Conservation (phyloP, 2,888 invertebrate genomes). For the Abrostola tripartita region DNA sequence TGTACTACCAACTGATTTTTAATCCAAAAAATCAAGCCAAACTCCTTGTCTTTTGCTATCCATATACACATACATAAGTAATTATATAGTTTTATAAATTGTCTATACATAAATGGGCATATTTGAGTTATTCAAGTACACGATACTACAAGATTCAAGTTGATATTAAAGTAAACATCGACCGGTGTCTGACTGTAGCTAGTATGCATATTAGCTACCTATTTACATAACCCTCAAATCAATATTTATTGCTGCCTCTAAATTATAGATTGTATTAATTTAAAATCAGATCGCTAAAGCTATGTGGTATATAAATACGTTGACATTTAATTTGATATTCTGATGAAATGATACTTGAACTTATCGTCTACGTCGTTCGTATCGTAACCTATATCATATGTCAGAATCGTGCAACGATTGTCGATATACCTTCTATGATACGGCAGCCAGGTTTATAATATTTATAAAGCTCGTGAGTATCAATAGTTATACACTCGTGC, state of each 20-base stretch:
- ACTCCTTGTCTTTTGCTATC: too few species aligned
- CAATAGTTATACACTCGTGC: not conserved
- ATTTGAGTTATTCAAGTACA: conserved; percentile 35
- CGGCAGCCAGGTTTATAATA: conserved; percentile 40
- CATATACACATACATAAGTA: too few species aligned
- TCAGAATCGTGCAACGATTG: conserved; percentile 54
- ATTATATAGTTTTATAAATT: too few species aligned
- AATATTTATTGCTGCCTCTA: conserved; percentile 42
- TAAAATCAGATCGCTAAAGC: conserved; percentile 19
- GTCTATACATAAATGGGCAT: conserved; percentile 4
- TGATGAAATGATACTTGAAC: conserved; percentile 59
- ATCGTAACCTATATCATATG: conserved; percentile 58
- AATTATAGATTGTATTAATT: conserved; percentile 36
- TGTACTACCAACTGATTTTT: too few species aligned
- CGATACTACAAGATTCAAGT: not conserved
- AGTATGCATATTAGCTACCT: conserved; percentile 41
- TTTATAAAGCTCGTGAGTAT: conserved; percentile 40
- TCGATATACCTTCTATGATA: conserved; percentile 34
- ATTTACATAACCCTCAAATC: conserved; percentile 48
- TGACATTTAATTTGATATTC: conserved; percentile 54
- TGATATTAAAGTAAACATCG: conserved; percentile 2
- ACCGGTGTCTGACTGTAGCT: conserved; percentile 5
- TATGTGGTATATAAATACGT: conserved; percentile 29
- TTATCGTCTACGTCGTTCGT: conserved; percentile 45
- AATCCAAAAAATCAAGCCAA: too few species aligned